Conservation (phyloP, 1,140 invertebrate species). For the Aphaenogaster rudis region DNA sequence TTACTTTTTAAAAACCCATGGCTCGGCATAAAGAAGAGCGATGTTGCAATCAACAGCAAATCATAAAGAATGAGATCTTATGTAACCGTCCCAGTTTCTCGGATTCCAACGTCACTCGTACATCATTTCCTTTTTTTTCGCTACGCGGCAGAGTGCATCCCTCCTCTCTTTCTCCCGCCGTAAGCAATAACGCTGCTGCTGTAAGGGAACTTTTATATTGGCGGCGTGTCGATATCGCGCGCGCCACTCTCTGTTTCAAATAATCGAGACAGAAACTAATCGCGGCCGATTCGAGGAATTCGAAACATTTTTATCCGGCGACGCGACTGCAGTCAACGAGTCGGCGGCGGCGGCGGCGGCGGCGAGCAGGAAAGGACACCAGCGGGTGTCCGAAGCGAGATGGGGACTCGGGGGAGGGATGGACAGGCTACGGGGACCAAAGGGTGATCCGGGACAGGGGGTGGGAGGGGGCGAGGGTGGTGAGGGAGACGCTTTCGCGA, state of each 20-base stretch:
- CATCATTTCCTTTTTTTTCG: conserved; percentile 18
- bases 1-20: not conserved
- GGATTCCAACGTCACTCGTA: not conserved
- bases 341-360: conserved; percentile 1
- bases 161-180: not conserved
- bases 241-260: conserved; percentile 58
- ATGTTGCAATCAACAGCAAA: not conserved
- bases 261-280: conserved; percentile 76
- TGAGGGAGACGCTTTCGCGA: conserved; percentile 68
- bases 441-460: not conserved
- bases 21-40: not conserved
- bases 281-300: too few species aligned
- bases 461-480: not conserved
- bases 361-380: conserved; percentile 47
- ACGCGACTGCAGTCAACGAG: too few species aligned
- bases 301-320: too few species aligned
- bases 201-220: conserved; percentile 39
- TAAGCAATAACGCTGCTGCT: conserved; percentile 45
- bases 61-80: not conserved
- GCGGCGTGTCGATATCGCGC: conserved; percentile 54
- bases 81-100: not conserved
- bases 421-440: not conserved
- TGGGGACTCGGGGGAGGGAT: not conserved
- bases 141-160: not conserved
- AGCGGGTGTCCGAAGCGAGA: not conserved